Conservation (phyloP, 2,797 vertebrate species). For the Acanthiza pusilla region DNA sequence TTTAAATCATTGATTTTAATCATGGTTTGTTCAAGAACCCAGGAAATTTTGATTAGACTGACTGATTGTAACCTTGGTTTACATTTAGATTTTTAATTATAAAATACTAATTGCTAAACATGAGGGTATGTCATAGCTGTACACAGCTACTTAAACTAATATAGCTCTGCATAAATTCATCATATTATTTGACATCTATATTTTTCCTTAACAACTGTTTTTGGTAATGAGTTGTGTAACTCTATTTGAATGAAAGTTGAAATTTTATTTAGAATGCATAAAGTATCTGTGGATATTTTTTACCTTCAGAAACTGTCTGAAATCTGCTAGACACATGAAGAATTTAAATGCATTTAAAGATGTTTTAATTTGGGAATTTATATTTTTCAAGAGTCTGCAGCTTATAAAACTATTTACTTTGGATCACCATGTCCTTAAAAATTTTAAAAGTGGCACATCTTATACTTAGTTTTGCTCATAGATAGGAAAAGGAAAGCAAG, state of each 20-base stretch:
- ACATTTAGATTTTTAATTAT: constrained; percentile 7
- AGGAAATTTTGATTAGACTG: constrained; percentile 5
- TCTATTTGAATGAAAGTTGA: neutral
- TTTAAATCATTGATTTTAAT: constrained; percentile 12
- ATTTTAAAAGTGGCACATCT: neutral
- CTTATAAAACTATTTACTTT: neutral
- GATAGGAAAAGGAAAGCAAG: neutral
- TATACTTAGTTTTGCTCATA: neutral
- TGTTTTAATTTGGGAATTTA: neutral
- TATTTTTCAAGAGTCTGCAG: neutral
- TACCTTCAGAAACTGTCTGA: neutral
- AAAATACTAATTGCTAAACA: neutral
- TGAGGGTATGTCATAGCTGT: neutral
- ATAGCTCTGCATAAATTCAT: neutral
- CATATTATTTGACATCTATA: neutral
- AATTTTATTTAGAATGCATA: neutral
- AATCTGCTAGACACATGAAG: neutral
- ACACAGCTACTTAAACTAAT: neutral
- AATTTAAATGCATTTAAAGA: neutral
- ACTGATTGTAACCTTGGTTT: neutral
- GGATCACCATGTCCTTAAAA: neutral
- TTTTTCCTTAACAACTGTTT: neutral
- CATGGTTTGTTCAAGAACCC: neutral
- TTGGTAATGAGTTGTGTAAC: neutral
- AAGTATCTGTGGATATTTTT: neutral